These are phyloP conservation scores for Nineta flava DNA, from an alignment of 2,888 invertebrate genomes.

Conservation along the genomic window DNA sequence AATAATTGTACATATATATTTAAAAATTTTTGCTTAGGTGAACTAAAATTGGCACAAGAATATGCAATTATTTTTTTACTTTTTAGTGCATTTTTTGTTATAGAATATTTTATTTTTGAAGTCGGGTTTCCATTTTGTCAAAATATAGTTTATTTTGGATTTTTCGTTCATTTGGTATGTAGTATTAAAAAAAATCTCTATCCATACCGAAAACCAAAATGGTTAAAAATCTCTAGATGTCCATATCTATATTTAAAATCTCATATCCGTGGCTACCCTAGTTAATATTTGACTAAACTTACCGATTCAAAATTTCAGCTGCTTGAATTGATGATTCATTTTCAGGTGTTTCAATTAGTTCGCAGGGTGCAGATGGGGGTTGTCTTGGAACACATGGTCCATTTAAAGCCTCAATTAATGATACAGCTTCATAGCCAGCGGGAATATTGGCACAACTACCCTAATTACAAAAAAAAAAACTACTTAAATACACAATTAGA, in stretches of 20 bases:
- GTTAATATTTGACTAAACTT: neutral
- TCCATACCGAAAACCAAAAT: neutral
- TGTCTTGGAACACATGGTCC: constrained; percentile 56
- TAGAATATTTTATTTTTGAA: no score
- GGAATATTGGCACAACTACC: constrained; percentile 73
- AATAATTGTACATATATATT: no score
- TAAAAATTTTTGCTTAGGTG: no score
- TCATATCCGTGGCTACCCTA: no score
- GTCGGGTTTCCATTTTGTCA: no score
- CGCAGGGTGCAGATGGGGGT: constrained; percentile 27
- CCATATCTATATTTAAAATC: no score
- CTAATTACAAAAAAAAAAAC: constrained; percentile 25
- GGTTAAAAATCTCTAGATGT: no score
- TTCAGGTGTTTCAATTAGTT: constrained; percentile 38
- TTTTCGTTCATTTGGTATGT: neutral
- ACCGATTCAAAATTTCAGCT: constrained; percentile 49
- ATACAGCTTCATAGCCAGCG: constrained; percentile 83
- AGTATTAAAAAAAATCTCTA: neutral
- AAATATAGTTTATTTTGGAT: no score
- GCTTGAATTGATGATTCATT: constrained; percentile 50
- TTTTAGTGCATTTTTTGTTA: no score
- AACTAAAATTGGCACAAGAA: no score
- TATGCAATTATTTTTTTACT: no score
- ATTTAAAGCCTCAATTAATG: constrained; percentile 88
- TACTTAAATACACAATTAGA: no score